Evolutionary conservation across 2,797 vertebrate species (phyloP), one percentile per base, ranked within the genome.

Genomic region (Fratercula arctica): DNA sequence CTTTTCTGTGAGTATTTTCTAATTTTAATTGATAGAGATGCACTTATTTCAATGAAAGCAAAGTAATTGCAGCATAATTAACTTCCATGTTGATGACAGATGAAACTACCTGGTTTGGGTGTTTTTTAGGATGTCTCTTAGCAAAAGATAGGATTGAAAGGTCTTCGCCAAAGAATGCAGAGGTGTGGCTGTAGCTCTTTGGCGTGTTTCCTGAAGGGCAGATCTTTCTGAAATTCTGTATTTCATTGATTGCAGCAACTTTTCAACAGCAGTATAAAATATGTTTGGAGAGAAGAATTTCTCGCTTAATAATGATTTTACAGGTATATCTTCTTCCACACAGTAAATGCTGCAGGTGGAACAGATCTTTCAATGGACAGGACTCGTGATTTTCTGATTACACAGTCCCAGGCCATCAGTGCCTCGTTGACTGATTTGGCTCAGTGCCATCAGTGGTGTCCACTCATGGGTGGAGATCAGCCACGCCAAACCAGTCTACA

Each of bases 101-200:
- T 53, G 16, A 50, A 88, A 68, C 45, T 50, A 85, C 26, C 11
- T 33, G 16, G 9, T 28, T 11, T 56, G 56, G 12, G 5, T 0
- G 5, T 0, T 0, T 73, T 73, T 60, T 8, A 50, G 51, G 33
- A 10, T 0, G 1, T 31, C 13, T 75, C 18, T 72, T 64, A 39
- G 16, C 5, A 13, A 39, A 43, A 63, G 54, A 33, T 15, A 23
- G 4, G 3, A 33, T n/a, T 53, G 11, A 48, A 48, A 67, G 12
- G 19, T 46, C 33, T 78, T 81, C 46, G 33, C 8, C 73, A 64
- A 64, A 79, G 29, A 79, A 43, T 48, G 61, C 33, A 61, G 77
- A 72, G 9, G 11, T 68, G 72, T 31, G 70, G 23, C 10, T 79
- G 72, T 28, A 70, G 26, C 10, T 79, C 9, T n/a, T 70, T 46